phyloP scores from a whole-genome alignment of 2,888 invertebrate genomes.

The Lithophane semibrunnea region DNA sequence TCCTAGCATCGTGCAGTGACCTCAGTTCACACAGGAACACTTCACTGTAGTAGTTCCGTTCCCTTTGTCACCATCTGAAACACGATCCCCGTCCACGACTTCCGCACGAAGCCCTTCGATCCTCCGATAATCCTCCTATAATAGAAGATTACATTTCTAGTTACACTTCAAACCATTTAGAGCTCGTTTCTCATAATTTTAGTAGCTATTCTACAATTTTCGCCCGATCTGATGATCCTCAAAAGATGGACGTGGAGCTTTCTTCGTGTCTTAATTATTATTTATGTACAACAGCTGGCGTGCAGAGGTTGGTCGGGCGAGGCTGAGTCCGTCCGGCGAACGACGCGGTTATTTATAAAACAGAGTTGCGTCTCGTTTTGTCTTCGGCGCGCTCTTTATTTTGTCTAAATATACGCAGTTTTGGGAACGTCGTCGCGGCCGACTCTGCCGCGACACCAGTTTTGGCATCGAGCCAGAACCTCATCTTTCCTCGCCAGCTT shows the following conservation, averaged over 20 bases:
- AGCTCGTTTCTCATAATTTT: slow-evolving; percentile 13
- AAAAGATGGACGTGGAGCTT: slow-evolving; percentile 79
- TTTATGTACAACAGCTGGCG: slow-evolving; percentile 90
- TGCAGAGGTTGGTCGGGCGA: slow-evolving; percentile 86
- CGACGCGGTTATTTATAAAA: slow-evolving; percentile 90
- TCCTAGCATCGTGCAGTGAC: slow-evolving; percentile 73
- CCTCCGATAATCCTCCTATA: slow-evolving; percentile 80
- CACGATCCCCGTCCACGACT: slow-evolving; percentile 84
- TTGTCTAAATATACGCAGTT: slow-evolving; percentile 91
- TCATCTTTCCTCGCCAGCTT: slow-evolving; percentile 83
- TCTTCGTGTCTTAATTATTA: slow-evolving; percentile 89
- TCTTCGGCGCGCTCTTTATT: slow-evolving; percentile 90
- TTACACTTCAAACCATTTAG: slow-evolving; percentile 66
- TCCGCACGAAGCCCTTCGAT: slow-evolving; percentile 88
- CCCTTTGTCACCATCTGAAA: slow-evolving; percentile 85
- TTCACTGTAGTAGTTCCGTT: slow-evolving; percentile 84
- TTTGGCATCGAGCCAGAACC: slow-evolving; percentile 85
- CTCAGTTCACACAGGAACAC: slow-evolving; percentile 78
- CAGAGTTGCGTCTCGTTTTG: slow-evolving; percentile 90
- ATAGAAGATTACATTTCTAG: slow-evolving; percentile 71
- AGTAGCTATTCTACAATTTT: slow-evolving; percentile 21
- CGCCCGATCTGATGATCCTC: slow-evolving; percentile 65
- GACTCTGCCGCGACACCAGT: slow-evolving; percentile 86
- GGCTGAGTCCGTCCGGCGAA: slow-evolving; percentile 88
- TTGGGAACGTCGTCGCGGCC: slow-evolving; percentile 89